These are phyloP conservation scores for Argyrosomus regius DNA, from an alignment of 2,797 vertebrate species.

Conservation along the genomic window DNA sequence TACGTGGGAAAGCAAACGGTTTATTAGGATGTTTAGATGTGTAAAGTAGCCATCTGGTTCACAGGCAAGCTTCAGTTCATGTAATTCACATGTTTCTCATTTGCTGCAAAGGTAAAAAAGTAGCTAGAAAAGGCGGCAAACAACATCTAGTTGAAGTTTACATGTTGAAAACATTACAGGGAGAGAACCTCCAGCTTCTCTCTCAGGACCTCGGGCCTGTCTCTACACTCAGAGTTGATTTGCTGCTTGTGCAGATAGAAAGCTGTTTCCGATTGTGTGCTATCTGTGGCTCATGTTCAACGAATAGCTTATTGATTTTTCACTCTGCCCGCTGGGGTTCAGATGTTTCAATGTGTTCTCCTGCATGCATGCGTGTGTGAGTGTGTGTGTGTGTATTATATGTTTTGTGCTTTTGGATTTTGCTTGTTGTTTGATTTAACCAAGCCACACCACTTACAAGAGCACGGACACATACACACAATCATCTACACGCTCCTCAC, in stretches of 20 bases:
- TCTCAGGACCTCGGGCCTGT: not conserved
- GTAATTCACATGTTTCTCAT: slow-evolving; percentile 2
- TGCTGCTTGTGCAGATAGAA: slow-evolving; percentile 49
- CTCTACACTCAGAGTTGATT: slow-evolving; percentile 22
- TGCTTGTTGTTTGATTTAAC: not conserved
- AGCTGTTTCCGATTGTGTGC: slow-evolving; percentile 45
- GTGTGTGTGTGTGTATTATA: not conserved
- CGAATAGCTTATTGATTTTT: slow-evolving; percentile 69
- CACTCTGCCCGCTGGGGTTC: slow-evolving; percentile 34
- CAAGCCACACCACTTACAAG: not conserved
- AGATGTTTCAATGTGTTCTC: slow-evolving; percentile 45
- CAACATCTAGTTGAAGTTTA: not conserved
- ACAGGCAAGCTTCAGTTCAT: not conserved
- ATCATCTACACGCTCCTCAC: not conserved
- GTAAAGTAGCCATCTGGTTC: slow-evolving; percentile 20
- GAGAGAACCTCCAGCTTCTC: not conserved
- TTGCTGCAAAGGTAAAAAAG: not conserved
- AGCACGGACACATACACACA: not conserved
- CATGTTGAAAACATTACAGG: not conserved
- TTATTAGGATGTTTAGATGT: not conserved
- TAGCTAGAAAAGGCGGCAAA: not conserved
- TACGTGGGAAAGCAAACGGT: not conserved
- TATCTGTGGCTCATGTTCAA: slow-evolving; percentile 61
- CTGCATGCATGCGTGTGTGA: not conserved
- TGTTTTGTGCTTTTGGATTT: not conserved